phyloP scores from a whole-genome alignment of 2,888 invertebrate genomes.

The Steromphala cineraria region DNA sequence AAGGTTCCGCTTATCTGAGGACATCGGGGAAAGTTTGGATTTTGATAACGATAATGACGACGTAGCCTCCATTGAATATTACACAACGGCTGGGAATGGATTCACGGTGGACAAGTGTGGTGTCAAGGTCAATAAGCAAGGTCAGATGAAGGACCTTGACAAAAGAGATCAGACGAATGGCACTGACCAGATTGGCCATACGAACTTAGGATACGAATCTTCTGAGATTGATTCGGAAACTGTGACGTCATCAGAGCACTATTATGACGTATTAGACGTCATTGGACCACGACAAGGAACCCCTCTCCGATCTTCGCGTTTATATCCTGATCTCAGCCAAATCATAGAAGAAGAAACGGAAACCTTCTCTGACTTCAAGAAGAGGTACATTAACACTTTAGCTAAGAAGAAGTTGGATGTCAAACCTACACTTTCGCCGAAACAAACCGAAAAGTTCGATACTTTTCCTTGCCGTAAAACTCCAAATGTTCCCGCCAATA shows the following conservation, averaged over 20 bases:
- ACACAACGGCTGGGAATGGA: neutral
- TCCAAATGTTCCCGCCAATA: neutral
- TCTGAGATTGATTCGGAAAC: neutral
- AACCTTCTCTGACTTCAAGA: neutral
- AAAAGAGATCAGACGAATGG: neutral
- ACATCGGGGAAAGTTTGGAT: conserved; percentile 36
- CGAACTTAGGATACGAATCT: neutral
- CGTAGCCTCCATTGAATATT: neutral
- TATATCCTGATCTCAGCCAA: neutral
- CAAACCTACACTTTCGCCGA: neutral
- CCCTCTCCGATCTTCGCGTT: neutral
- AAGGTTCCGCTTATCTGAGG: neutral
- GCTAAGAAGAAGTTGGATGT: neutral
- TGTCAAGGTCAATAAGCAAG: neutral
- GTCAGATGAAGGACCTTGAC: neutral
- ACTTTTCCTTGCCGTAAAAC: neutral
- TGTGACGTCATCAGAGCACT: conserved; percentile 1
- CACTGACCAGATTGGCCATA: neutral
- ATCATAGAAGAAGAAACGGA: neutral
- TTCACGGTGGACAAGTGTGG: neutral
- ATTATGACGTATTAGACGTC: neutral
- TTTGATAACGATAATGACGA: neutral
- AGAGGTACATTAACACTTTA: neutral
- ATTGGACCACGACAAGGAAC: neutral
- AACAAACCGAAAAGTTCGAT: neutral